Conservation (phyloP, 2,113 vertebrate genomes). For the Nesogale talazaci region DNA sequence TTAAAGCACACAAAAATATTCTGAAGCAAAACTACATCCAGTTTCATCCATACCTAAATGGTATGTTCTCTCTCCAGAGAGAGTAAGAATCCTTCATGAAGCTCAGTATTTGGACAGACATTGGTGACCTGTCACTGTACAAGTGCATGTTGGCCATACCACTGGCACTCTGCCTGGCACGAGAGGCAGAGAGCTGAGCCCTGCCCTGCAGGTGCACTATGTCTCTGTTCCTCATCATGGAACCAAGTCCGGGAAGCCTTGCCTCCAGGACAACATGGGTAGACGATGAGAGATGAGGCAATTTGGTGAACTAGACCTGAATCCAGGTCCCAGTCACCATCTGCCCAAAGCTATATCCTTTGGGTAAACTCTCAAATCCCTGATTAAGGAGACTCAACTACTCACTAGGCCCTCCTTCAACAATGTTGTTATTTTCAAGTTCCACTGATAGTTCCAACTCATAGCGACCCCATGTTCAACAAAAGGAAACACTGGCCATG, state of each 20-base stretch:
- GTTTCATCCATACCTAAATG: no score
- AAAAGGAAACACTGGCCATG: no score
- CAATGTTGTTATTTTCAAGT: neutral
- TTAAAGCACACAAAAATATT: neutral
- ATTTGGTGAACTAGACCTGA: neutral
- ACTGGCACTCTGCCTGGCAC: neutral
- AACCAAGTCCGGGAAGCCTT: neutral
- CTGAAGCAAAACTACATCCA: no score
- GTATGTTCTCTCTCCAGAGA: neutral
- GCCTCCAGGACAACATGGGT: neutral
- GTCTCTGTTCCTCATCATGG: no score
- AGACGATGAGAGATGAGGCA: neutral
- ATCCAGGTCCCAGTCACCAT: neutral
- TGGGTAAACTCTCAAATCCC: neutral
- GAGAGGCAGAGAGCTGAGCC: neutral
- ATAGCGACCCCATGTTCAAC: no score
- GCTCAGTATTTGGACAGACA: no score
- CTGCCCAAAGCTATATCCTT: neutral
- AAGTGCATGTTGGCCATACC: neutral
- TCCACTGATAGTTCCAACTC: no score
- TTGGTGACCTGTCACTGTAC: neutral
- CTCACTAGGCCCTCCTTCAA: neutral
- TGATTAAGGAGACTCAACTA: neutral
- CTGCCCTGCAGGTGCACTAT: neutral
- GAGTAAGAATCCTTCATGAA: neutral